phyloP scores from a whole-genome alignment of 2,113 vertebrate species.

The Xyrauchen texanus region DNA sequence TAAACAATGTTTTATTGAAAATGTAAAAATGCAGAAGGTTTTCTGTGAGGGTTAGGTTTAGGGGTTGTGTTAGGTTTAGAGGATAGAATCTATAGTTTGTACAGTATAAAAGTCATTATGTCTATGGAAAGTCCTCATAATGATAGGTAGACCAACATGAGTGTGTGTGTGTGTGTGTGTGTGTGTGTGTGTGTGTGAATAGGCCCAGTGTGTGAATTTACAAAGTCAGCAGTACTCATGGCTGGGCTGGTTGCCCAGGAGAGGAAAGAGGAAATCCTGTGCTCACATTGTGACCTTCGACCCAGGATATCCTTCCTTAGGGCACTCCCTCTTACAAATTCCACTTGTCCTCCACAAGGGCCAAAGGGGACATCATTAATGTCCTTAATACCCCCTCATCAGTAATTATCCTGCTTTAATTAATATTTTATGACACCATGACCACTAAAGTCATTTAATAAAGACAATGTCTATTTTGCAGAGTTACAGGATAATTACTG shows the following conservation, averaged over 20 bases:
- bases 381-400: neutral
- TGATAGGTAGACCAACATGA: no score
- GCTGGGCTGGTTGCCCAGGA: slow-evolving; percentile 46
- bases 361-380: neutral
- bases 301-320: slow-evolving; percentile 68
- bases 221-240: slow-evolving; percentile 39
- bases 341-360: neutral
- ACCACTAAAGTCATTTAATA: neutral
- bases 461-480: neutral
- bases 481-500: neutral
- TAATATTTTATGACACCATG: neutral
- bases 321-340: slow-evolving; percentile 35
- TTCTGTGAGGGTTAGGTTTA: no score
- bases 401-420: slow-evolving; percentile 24
- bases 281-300: slow-evolving; percentile 54
- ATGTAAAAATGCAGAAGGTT: no score
- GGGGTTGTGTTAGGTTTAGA: no score
- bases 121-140: no score
- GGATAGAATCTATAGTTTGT: no score
- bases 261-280: slow-evolving; percentile 69
- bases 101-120: no score
- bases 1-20: no score
- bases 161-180: neutral
- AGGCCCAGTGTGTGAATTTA: slow-evolving; percentile 25
- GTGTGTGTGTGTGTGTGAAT: neutral